Conservation (phyloP, 2,113 vertebrate genomes). For the Athene noctua region DNA sequence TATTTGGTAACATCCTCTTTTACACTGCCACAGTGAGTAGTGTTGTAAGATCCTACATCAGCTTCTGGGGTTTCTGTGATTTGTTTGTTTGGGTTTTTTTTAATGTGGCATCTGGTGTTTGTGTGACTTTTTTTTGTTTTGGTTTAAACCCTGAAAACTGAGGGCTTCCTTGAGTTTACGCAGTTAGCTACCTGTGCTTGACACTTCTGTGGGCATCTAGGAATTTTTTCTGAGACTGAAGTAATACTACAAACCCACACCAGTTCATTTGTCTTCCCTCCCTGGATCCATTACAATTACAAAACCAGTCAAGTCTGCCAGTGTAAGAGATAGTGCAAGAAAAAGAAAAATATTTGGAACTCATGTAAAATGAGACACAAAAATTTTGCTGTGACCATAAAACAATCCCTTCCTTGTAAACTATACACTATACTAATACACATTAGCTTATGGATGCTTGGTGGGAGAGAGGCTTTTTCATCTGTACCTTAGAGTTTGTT, state of each 20-base stretch:
- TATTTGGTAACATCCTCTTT: not conserved
- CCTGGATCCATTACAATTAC: not conserved
- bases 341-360: not conserved
- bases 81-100: not conserved
- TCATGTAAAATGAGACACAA: not conserved
- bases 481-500: not conserved
- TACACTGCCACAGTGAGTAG: not conserved
- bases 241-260: not conserved
- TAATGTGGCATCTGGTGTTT: no score
- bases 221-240: not conserved
- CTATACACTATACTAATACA: fast-evolving
- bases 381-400: not conserved
- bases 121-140: not conserved
- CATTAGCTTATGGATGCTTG: not conserved
- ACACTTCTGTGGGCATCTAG: not conserved
- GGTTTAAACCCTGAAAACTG: not conserved
- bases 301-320: not conserved
- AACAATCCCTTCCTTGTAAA: not conserved
- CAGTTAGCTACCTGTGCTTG: not conserved
- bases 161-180: not conserved
- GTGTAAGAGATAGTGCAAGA: not conserved
- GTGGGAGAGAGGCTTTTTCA: not conserved
- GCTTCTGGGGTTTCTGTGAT: not conserved
- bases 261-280: not conserved
- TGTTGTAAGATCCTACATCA: not conserved